Conservation (phyloP, 2,888 invertebrate genomes). For the Hoplodrina ambigua region DNA sequence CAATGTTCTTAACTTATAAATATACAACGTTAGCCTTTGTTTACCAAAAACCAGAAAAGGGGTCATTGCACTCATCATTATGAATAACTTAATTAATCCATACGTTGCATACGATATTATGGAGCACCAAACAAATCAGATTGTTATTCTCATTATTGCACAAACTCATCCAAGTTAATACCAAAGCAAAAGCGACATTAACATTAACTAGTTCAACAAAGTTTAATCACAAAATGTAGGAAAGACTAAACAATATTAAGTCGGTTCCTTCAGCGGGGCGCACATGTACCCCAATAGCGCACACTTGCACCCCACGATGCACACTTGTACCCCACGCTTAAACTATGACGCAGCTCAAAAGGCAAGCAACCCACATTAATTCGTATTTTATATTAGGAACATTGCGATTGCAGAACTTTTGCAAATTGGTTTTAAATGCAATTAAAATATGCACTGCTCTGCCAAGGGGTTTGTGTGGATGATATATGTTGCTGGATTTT, state of each 20-base stretch:
- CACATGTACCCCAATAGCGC: background rate
- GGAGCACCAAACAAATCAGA: too few species aligned
- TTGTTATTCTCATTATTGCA: background rate
- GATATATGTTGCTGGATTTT: constrained; percentile 5
- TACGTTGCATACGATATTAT: too few species aligned
- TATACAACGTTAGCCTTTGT: too few species aligned
- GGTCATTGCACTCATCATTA: too few species aligned
- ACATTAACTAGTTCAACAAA: constrained; percentile 9
- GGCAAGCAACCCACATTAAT: background rate
- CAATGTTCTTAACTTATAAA: background rate
- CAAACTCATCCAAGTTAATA: constrained; percentile 4
- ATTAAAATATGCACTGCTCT: constrained; percentile 19
- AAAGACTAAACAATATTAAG: constrained; percentile 6
- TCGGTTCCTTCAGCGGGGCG: background rate
- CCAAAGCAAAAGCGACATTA: background rate
- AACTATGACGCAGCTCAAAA: constrained; percentile 3
- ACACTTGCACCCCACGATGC: background rate
- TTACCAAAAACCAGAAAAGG: too few species aligned
- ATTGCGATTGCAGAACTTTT: background rate
- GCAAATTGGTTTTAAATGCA: constrained; percentile 22
- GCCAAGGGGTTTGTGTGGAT: background rate
- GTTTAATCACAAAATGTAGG: constrained; percentile 7
- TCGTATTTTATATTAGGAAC: background rate
- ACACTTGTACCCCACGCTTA: background rate
- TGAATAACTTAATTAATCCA: too few species aligned